These are phyloP conservation scores for Syrphus vitripennis DNA, from an alignment of 2,888 invertebrate genomes.

Conservation along the genomic window DNA sequence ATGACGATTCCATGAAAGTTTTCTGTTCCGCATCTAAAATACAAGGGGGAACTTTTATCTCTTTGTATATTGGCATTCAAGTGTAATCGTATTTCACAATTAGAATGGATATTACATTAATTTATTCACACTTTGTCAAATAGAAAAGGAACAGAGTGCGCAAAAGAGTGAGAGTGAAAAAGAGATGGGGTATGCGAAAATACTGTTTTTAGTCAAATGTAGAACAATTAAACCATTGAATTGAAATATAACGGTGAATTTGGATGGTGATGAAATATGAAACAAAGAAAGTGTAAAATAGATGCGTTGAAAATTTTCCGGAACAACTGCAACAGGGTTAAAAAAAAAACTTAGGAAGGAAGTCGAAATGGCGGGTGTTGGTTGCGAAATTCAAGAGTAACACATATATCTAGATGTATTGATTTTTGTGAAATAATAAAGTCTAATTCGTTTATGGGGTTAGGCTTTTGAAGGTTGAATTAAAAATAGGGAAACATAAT, in stretches of 20 bases:
- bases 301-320: background rate
- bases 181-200: background rate
- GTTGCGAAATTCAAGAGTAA: background rate
- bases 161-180: background rate
- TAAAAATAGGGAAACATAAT: background rate
- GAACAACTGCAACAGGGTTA: background rate
- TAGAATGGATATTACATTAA: conserved; percentile 59
- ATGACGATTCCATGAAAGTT: conserved; percentile 38
- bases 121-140: conserved; percentile 60
- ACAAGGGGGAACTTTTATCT: conserved; percentile 34
- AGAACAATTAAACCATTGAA: conserved; percentile 66
- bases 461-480: background rate
- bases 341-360: background rate
- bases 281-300: conserved; percentile 22
- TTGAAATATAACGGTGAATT: conserved; percentile 28
- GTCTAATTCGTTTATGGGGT: background rate
- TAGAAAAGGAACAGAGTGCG: background rate
- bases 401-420: background rate
- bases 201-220: conserved; percentile 29
- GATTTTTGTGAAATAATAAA: background rate
- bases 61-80: conserved; percentile 41
- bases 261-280: conserved; percentile 33
- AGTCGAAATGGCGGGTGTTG: background rate
- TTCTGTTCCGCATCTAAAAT: background rate
- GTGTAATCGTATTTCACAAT: conserved; percentile 65